phyloP scores from a whole-genome alignment of 2,888 invertebrate genomes.

The Eupithecia abbreviata region DNA sequence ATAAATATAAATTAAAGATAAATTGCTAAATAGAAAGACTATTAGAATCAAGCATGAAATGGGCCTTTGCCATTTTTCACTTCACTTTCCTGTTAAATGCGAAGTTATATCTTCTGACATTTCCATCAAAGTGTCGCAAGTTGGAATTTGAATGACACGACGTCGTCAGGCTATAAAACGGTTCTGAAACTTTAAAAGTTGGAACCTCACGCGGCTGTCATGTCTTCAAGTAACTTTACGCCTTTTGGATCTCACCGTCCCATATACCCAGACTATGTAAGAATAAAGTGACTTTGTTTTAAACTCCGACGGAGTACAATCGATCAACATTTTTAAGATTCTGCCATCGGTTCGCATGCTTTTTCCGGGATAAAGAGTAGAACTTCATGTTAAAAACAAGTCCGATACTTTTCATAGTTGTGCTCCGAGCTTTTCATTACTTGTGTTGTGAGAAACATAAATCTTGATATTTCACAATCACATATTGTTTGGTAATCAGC shows the following conservation, averaged over 20 bases:
- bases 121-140: constrained; percentile 19
- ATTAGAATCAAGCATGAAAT: too few relatives aligned
- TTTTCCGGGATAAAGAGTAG: neutral
- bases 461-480: neutral
- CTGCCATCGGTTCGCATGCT: neutral
- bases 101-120: constrained; percentile 5
- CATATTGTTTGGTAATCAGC: neutral
- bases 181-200: constrained; percentile 37
- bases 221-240: constrained; percentile 31
- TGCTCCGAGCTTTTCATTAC: too few relatives aligned
- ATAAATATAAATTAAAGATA: too few relatives aligned
- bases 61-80: neutral
- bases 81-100: neutral
- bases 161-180: constrained; percentile 36
- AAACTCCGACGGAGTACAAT: neutral
- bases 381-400: too few relatives aligned
- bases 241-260: constrained; percentile 16
- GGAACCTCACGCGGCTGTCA: constrained; percentile 30
- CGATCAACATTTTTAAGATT: neutral
- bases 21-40: too few relatives aligned
- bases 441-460: neutral
- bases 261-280: constrained; percentile 9
- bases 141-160: constrained; percentile 40
- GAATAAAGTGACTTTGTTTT: constrained; percentile 12
- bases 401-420: neutral